Conservation (phyloP, 2,888 invertebrate species). For the Drosophila incognita region DNA sequence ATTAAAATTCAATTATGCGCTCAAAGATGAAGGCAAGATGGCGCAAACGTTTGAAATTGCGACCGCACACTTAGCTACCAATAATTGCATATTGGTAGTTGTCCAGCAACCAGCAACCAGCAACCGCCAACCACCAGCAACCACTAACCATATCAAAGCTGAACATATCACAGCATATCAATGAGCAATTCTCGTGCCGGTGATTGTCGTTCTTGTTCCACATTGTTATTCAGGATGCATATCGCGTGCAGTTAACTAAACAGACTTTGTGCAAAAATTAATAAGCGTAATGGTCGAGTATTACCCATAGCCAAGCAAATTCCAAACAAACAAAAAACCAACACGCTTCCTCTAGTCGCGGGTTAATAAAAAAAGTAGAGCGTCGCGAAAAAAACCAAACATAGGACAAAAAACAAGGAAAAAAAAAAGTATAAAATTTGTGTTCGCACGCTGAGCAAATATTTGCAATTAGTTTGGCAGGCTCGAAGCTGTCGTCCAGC, state of each 20-base stretch:
- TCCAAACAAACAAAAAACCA: constrained; percentile 29
- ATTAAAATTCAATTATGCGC: constrained; percentile 76
- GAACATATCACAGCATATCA: constrained; percentile 43
- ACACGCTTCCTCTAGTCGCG: not conserved
- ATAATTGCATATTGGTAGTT: not conserved
- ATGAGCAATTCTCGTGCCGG: constrained; percentile 42
- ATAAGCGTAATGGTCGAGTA: constrained; percentile 54
- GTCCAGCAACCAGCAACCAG: not conserved
- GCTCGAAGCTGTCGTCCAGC: constrained; percentile 35
- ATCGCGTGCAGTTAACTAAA: constrained; percentile 56
- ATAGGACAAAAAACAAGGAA: constrained; percentile 14
- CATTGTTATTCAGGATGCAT: constrained; percentile 39
- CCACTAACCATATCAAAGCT: constrained; percentile 54
- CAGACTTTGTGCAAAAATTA: constrained; percentile 54
- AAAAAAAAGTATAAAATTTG: constrained; percentile 38
- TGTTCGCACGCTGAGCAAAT: constrained; percentile 57
- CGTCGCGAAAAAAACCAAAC: constrained; percentile 14
- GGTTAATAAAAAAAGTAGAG: not conserved
- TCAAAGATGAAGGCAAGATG: constrained; percentile 71
- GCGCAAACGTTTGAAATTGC: constrained; percentile 74
- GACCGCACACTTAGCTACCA: constrained; percentile 43
- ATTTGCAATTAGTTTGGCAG: constrained; percentile 63
- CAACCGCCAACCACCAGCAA: not conserved
- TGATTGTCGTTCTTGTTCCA: constrained; percentile 42
- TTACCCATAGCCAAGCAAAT: constrained; percentile 45